Percentiles rank a stretch among this genome's conserved stretches.
Evolutionary conservation across 2,797 vertebrate genomes (phyloP).

Genomic region (Peromyscus attwateri): DNA sequence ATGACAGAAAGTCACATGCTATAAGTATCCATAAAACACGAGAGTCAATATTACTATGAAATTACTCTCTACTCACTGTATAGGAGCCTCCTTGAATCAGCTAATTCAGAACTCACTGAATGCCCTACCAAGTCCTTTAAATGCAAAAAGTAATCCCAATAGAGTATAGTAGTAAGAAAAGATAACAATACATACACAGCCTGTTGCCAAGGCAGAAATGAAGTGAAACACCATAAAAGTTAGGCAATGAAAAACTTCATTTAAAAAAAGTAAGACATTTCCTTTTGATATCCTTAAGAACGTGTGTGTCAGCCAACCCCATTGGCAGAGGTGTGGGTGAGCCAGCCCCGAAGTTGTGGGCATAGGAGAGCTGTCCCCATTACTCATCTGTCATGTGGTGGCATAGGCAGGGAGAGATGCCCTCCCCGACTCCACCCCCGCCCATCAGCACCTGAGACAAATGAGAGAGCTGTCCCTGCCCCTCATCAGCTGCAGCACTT

Average conservation of each 20-base stretch:
- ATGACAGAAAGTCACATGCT: neutral
- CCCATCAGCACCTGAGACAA: neutral
- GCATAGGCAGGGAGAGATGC: neutral
- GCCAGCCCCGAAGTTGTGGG: neutral
- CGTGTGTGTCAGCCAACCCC: neutral
- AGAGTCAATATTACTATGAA: neutral
- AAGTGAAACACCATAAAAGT: constrained; percentile 54
- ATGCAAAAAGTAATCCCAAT: neutral
- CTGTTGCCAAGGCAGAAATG: constrained; percentile 46
- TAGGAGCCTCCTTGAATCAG: neutral
- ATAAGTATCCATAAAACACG: neutral
- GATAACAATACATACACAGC: neutral
- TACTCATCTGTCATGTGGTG: neutral
- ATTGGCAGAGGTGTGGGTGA: neutral
- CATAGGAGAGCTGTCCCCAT: neutral
- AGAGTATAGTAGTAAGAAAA: constrained; percentile 5
- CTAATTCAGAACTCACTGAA: constrained; percentile 48
- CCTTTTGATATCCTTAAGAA: constrained; percentile 5
- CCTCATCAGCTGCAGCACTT: neutral
- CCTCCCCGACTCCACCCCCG: neutral
- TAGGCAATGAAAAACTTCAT: constrained; percentile 45
- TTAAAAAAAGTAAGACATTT: neutral
- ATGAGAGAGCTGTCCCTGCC: neutral
- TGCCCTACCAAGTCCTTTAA: constrained; percentile 46
- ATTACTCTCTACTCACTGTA: neutral